A percentile compares a stretch with the other conserved stretches of the same genome.
These are phyloP conservation scores for Limonius californicus DNA, from an alignment of 1,140 invertebrate species.

Conservation along the genomic window DNA sequence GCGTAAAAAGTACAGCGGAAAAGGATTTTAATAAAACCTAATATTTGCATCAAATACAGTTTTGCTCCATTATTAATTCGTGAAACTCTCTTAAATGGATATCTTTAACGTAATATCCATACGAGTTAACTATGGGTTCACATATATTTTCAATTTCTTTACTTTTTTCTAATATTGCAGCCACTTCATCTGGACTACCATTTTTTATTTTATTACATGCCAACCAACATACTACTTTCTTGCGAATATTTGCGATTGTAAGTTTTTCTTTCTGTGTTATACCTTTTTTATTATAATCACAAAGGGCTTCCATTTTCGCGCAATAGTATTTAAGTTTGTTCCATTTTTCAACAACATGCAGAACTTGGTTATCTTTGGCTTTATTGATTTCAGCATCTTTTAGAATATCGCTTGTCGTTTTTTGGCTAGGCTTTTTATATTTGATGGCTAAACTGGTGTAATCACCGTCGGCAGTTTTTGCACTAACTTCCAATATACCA, in stretches of 20 bases:
- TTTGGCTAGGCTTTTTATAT: neutral
- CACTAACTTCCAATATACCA: neutral
- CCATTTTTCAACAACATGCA: neutral
- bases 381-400: neutral
- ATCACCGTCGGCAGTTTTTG: neutral
- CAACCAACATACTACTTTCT: neutral
- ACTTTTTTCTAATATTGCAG: neutral
- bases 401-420: neutral
- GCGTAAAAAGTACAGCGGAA: too few species aligned
- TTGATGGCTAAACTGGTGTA: neutral
- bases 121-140: neutral
- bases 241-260: neutral
- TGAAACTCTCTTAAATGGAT: too few species aligned
- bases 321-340: neutral
- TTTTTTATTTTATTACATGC: neutral
- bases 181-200: neutral
- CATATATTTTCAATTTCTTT: neutral
- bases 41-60: too few species aligned
- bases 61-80: too few species aligned
- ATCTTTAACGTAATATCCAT: neutral
- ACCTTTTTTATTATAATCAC: neutral
- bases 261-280: neutral
- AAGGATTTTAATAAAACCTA: too few species aligned
- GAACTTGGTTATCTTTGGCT: neutral
- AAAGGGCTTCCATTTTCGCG: neutral